phyloP scores from a whole-genome alignment of 2,888 invertebrate species.

The Parasteatoda lunata region DNA sequence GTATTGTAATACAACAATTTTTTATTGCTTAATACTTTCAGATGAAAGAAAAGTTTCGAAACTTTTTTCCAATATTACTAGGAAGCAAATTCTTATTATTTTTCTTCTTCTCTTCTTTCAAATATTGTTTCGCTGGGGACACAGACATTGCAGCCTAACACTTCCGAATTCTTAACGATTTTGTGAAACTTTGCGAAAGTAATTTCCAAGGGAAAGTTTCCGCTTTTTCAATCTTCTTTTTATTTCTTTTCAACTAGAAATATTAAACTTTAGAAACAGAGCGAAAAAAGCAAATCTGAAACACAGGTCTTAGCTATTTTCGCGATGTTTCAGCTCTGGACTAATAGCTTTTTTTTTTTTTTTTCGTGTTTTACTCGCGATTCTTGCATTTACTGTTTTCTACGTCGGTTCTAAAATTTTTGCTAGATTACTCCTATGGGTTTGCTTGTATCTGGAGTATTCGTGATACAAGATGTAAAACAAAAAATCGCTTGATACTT shows the following conservation, averaged over 20 bases:
- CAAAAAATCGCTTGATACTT: neutral
- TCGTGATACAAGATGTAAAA: neutral
- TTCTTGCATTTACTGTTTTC: slow-evolving; percentile 1
- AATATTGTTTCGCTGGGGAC: slow-evolving; percentile 48
- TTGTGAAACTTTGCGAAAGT: slow-evolving; percentile 65
- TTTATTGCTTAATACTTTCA: too few relatives aligned
- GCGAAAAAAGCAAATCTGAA: slow-evolving; percentile 21
- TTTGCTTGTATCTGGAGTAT: neutral
- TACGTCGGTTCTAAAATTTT: neutral
- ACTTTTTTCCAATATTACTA: slow-evolving; percentile 51
- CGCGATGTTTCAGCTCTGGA: neutral
- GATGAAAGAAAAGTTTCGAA: slow-evolving; percentile 26
- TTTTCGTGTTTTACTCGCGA: neutral
- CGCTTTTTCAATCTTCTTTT: slow-evolving; percentile 38
- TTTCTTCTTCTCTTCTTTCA: slow-evolving; percentile 28
- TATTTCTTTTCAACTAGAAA: slow-evolving; percentile 45
- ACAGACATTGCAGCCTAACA: slow-evolving; percentile 23
- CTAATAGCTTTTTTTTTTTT: slow-evolving; percentile 5
- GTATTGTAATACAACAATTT: too few relatives aligned
- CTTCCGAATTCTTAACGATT: slow-evolving; percentile 63
- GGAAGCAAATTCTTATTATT: slow-evolving; percentile 63
- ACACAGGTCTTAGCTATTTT: neutral
- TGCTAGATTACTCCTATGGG: neutral
- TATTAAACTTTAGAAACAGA: slow-evolving; percentile 57
- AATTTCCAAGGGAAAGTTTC: slow-evolving; percentile 60